Conservation (phyloP, 2,888 invertebrate species). For the Rutpela maculata region DNA sequence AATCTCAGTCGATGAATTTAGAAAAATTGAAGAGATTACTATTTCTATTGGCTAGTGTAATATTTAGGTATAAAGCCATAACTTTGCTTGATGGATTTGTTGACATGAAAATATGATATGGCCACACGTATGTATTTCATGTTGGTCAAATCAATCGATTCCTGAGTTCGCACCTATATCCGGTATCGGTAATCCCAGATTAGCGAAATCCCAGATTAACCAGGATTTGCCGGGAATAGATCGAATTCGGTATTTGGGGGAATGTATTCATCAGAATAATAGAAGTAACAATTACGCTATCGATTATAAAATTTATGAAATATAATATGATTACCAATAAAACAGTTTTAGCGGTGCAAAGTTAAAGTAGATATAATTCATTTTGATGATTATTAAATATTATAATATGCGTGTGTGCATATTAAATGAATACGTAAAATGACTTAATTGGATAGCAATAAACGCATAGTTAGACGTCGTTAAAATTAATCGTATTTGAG, state of each 20-base stretch:
- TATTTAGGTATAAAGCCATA: too few relatives aligned
- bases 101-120: neutral
- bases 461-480: slow-evolving; percentile 20
- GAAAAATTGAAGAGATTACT: neutral
- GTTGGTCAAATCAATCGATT: slow-evolving; percentile 54
- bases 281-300: slow-evolving; percentile 31
- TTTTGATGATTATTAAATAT: slow-evolving; percentile 3
- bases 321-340: neutral
- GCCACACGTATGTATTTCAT: slow-evolving; percentile 8
- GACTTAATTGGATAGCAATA: slow-evolving; percentile 19
- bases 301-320: neutral
- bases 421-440: slow-evolving; percentile 42
- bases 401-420: slow-evolving; percentile 48
- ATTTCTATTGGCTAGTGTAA: neutral
- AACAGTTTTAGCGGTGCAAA: neutral
- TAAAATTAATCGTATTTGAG: slow-evolving; percentile 12
- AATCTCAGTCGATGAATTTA: too few relatives aligned
- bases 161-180: slow-evolving; percentile 56
- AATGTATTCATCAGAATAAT: slow-evolving; percentile 47
- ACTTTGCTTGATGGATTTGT: neutral
- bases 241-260: slow-evolving; percentile 48
- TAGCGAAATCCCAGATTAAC: slow-evolving; percentile 70
- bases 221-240: slow-evolving; percentile 58
- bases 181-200: slow-evolving; percentile 67
- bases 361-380: neutral